Conservation (phyloP, 2,113 vertebrate species). For the Mesembrinibis cayennensis region DNA sequence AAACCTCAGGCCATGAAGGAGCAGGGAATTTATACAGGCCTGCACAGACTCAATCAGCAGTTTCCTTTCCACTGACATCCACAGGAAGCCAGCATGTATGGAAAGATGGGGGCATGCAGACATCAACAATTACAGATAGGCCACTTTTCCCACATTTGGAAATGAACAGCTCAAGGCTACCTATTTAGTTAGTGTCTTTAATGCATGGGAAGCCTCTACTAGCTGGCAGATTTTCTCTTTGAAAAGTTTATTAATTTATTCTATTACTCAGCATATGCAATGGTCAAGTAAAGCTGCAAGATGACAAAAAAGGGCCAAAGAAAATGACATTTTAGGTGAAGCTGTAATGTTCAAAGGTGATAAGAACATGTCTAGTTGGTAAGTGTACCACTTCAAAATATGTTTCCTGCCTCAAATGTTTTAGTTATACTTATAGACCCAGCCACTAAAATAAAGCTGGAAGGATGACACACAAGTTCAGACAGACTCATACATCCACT, state of each 20-base stretch:
- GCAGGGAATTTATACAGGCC: conserved; percentile 55
- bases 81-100: conserved; percentile 56
- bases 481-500: neutral
- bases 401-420: neutral
- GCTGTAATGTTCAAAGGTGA: neutral
- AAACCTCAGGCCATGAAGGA: conserved; percentile 60
- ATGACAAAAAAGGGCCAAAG: neutral
- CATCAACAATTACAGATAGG: conserved; percentile 44
- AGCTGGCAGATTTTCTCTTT: neutral
- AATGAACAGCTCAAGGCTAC: conserved; percentile 9
- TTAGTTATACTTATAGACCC: neutral
- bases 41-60: conserved; percentile 65
- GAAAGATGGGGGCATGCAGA: conserved; percentile 52
- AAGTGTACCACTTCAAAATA: neutral
- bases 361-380: neutral
- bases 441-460: neutral
- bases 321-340: conserved; percentile 1
- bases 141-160: conserved; percentile 57
- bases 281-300: neutral
- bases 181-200: neutral
- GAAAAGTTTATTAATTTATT: neutral
- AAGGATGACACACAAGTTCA: neutral
- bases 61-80: conserved; percentile 58
- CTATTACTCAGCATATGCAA: conserved; percentile 15
- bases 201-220: neutral